Evolutionary conservation across 30 jellyfish, hydroid and myxozoan species (phyloP), one percentile per base, ranked within the genome.

Genomic region (Phacellophora camtschatica): DNA sequence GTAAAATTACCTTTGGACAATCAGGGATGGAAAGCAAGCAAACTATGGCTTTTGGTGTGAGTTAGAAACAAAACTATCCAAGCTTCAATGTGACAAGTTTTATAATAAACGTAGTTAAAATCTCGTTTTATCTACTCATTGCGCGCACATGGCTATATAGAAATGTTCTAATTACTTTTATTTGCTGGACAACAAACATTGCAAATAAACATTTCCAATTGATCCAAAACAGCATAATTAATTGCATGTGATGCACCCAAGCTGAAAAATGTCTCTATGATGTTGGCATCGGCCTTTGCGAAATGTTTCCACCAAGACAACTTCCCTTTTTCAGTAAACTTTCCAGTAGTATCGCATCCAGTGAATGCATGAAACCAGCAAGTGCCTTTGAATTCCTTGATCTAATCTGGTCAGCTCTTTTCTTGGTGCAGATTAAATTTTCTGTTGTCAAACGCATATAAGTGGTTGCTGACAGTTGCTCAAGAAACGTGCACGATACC

Each of bases 301-400:
- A 55, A 55, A 8, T 55, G 69, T 55, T 55, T 55, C 69, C 69
- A 55, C 69, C 69, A 55, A 55, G 69, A 55, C 32, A 55, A 27
- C 32, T 55, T 55, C 12, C 69, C 69, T 55, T 55, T 55, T 27
- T 32, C 69, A 55, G 32, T 55, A 20, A 61, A 61, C 75, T 61
- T 61, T 61, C 19, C 75, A 18, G 75, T 61, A 2, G 75, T 61
- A 29, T 58, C 73, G 31, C 73, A 58, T 3, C 73, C 73, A 58
- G 73, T 58, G 43, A 28, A 58, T 58, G 73, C 73, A 31, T 58
- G 73, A 58, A 27, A 16, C 73, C 73, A 16, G 43, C 43, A 58
- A 58, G 73, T 1, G 75, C 75, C 50, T 61, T 29, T 15, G 75
- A 61, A n/a, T 61, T 61, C 0, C 7, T 29, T 10, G 5, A 20